phyloP scores from a whole-genome alignment of 2,888 invertebrate species.

The Tetropium fuscum region DNA sequence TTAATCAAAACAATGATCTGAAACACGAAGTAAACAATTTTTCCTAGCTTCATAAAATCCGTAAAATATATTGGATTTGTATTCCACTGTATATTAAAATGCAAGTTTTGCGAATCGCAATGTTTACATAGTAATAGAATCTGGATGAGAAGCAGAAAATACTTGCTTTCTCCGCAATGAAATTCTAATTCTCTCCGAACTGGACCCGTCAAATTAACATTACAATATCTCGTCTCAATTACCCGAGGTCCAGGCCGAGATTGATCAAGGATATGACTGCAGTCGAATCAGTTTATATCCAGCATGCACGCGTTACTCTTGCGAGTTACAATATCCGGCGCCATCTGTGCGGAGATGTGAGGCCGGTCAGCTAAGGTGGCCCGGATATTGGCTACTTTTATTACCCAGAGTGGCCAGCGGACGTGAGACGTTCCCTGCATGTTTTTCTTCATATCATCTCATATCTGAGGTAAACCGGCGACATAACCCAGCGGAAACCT shows the following conservation, averaged over 20 bases:
- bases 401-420: conserved; percentile 63
- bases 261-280: conserved; percentile 48
- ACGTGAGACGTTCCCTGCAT: conserved; percentile 57
- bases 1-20: too few relatives aligned
- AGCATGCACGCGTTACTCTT: conserved; percentile 54
- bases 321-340: conserved; percentile 60
- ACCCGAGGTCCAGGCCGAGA: conserved; percentile 34
- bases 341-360: conserved; percentile 58
- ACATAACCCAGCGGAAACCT: conserved; percentile 61
- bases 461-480: conserved; percentile 58
- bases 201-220: conserved; percentile 18
- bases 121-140: conserved; percentile 20
- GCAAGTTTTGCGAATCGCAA: not conserved
- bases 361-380: conserved; percentile 36
- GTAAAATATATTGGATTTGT: too few relatives aligned
- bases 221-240: conserved; percentile 20
- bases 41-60: too few relatives aligned
- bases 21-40: too few relatives aligned
- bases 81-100: too few relatives aligned
- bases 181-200: conserved; percentile 6
- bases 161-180: not conserved
- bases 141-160: not conserved
- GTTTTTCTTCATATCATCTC: conserved; percentile 51
- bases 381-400: conserved; percentile 68
- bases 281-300: conserved; percentile 51